Conservation (phyloP, 2,888 invertebrate genomes). For the Diarsia mendica region DNA sequence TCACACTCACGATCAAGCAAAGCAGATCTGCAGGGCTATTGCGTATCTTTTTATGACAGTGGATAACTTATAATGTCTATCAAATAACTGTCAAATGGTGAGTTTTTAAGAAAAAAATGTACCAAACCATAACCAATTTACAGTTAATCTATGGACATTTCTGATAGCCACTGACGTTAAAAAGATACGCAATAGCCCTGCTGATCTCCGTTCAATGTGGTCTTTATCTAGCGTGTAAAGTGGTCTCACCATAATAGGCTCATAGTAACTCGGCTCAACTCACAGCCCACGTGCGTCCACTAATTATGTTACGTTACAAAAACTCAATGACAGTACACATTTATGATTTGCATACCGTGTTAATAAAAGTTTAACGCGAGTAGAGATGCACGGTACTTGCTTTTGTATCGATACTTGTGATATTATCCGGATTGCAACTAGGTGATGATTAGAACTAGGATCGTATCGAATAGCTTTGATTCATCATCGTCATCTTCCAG, state of each 20-base stretch:
- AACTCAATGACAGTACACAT: constrained; percentile 80
- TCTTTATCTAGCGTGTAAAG: constrained; percentile 43
- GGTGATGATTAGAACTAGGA: neutral
- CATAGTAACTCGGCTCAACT: constrained; percentile 58
- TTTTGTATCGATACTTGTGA: neutral
- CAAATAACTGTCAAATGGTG: too few species aligned
- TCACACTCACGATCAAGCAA: constrained; percentile 25
- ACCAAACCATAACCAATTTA: too few species aligned
- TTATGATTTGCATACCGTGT: constrained; percentile 81
- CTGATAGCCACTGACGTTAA: too few species aligned
- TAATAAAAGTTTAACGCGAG: constrained; percentile 67
- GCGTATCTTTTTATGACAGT: too few species aligned
- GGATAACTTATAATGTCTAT: too few species aligned
- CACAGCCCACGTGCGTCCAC: constrained; percentile 70
- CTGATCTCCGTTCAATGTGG: constrained; percentile 42
- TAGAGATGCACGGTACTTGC: neutral
- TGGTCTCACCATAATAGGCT: constrained; percentile 58
- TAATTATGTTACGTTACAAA: constrained; percentile 77
- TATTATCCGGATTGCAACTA: neutral
- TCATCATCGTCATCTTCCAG: neutral
- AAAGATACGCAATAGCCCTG: too few species aligned
- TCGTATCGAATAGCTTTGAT: neutral
- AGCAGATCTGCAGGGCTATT: too few species aligned
- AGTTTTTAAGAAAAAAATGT: too few species aligned
- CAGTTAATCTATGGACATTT: too few species aligned